A percentile compares a stretch with the other conserved stretches of the same genome.
These are phyloP conservation scores for Limnephilus marmoratus DNA, from an alignment of 2,888 invertebrate genomes.

Conservation along the genomic window DNA sequence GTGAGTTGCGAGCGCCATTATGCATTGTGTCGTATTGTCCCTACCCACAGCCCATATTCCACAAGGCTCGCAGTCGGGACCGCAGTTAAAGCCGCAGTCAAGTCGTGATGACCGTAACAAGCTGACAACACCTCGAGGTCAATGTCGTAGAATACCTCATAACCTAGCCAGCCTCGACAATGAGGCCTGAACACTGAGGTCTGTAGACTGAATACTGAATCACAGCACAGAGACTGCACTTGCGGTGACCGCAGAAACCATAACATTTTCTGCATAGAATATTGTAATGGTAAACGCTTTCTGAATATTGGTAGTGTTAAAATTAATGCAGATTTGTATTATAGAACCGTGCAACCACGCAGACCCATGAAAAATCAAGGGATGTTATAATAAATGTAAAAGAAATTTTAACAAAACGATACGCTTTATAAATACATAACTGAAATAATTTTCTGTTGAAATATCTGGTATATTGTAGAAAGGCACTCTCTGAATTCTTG, in stretches of 20 bases:
- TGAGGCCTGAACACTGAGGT: background rate
- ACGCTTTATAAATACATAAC: too few relatives aligned
- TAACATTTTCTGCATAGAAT: background rate
- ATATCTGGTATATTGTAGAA: too few relatives aligned
- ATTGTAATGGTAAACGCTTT: background rate
- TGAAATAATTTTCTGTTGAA: too few relatives aligned
- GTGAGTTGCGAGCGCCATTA: background rate
- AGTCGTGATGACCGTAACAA: background rate
- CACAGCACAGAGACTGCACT: background rate
- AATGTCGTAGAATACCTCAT: background rate
- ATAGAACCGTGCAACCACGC: too few relatives aligned
- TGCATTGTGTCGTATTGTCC: background rate
- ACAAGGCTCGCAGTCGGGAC: background rate
- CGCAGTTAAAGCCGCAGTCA: background rate
- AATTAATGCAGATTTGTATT: too few relatives aligned
- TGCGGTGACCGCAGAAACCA: background rate
- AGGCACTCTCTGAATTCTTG: too few relatives aligned
- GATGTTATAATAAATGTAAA: too few relatives aligned
- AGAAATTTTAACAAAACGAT: too few relatives aligned
- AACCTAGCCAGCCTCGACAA: background rate
- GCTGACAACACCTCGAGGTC: slow-evolving; percentile 2
- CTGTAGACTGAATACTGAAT: background rate
- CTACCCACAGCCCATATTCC: background rate
- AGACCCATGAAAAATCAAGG: too few relatives aligned
- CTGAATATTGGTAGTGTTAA: background rate